Evolutionary conservation across 2,113 vertebrate species (phyloP).

Genomic region (Murina feae): DNA sequence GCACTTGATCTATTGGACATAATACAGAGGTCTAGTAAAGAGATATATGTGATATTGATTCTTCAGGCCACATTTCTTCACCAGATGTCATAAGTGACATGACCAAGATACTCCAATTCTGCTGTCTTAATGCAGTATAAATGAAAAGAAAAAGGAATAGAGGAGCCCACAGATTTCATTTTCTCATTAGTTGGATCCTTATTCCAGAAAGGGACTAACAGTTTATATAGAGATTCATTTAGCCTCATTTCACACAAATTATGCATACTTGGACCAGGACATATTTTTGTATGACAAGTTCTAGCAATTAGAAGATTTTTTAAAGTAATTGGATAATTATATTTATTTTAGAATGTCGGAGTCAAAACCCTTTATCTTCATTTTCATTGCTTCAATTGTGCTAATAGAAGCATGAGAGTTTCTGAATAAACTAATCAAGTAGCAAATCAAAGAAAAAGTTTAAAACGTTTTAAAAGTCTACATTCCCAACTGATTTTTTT

Average conservation of each 20-base stretch:
- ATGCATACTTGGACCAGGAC: neutral
- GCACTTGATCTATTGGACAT: neutral
- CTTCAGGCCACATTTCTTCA: neutral
- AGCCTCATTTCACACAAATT: constrained; percentile 43
- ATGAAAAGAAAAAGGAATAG: neutral
- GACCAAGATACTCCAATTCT: neutral
- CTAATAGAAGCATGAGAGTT: neutral
- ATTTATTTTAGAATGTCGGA: constrained; percentile 25
- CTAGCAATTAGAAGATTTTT: constrained; percentile 22
- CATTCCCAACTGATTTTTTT: constrained; percentile 37
- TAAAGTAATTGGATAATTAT: constrained; percentile 35
- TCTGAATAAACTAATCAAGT: neutral
- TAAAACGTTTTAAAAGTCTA: neutral
- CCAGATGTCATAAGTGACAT: neutral
- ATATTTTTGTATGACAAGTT: constrained; percentile 41
- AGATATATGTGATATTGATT: neutral
- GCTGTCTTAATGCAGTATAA: neutral
- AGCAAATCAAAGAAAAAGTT: constrained; percentile 33
- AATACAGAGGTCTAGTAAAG: neutral
- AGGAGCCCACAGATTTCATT: neutral
- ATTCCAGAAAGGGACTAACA: constrained; percentile 14
- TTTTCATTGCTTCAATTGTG: neutral
- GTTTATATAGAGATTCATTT: neutral
- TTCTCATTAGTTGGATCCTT: constrained; percentile 37
- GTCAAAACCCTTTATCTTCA: constrained; percentile 6